A percentile compares a stretch with the other conserved stretches of the same genome.
These are phyloP conservation scores for Lepus townsendii DNA, from an alignment of 2,797 vertebrate genomes.

Conservation along the genomic window DNA sequence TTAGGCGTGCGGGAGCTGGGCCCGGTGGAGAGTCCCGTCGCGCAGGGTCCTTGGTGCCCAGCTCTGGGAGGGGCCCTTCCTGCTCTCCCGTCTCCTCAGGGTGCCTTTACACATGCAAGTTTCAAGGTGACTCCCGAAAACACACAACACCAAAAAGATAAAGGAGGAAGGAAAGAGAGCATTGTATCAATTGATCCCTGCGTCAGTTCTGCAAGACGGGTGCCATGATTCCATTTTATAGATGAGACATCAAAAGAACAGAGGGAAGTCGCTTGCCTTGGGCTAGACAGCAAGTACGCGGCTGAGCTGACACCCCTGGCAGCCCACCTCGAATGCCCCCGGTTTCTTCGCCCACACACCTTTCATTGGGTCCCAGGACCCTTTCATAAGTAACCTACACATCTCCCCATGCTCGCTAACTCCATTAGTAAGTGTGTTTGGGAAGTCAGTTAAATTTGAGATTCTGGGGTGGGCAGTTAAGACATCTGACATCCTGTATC, in stretches of 20 bases:
- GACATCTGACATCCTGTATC: too few species aligned
- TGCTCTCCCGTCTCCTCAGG: neutral
- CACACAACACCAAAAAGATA: neutral
- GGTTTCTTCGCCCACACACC: neutral
- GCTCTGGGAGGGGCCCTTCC: neutral
- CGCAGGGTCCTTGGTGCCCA: neutral
- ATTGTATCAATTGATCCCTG: neutral
- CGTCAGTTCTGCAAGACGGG: neutral
- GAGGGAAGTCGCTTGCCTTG: conserved; percentile 43
- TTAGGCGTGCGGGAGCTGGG: neutral
- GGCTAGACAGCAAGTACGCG: neutral
- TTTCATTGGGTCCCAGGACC: neutral
- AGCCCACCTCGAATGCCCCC: neutral
- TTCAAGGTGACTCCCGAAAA: neutral
- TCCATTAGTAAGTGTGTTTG: neutral
- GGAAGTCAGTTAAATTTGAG: conserved; percentile 36
- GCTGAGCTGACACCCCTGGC: neutral
- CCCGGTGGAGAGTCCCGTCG: neutral
- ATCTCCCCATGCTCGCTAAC: neutral
- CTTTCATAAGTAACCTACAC: neutral
- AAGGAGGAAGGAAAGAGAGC: conserved; percentile 3
- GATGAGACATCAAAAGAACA: conserved; percentile 34
- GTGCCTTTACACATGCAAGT: neutral
- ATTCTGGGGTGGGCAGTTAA: neutral
- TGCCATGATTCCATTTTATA: neutral